phyloP scores from a whole-genome alignment of 2,113 vertebrate genomes.

The Tamias sibiricus region DNA sequence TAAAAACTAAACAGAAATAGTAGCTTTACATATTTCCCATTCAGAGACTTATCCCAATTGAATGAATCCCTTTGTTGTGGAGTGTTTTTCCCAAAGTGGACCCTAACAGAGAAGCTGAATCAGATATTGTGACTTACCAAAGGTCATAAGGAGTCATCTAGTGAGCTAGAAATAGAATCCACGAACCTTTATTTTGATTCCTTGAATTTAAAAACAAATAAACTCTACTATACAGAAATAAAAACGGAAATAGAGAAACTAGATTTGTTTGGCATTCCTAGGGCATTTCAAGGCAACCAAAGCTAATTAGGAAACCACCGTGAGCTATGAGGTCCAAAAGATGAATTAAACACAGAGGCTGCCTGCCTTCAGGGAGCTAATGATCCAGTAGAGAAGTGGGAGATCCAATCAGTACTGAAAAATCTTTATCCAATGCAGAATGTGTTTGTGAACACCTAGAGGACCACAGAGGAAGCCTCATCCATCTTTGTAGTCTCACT shows the following conservation, averaged over 20 bases:
- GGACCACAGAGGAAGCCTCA: not conserved
- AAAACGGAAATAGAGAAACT: conserved; percentile 45
- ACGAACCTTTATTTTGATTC: conserved; percentile 68
- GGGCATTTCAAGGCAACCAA: conserved; percentile 29
- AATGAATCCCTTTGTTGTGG: conserved; percentile 70
- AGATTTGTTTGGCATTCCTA: conserved; percentile 48
- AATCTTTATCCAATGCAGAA: not conserved
- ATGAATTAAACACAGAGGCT: not conserved
- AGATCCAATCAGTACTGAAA: not conserved
- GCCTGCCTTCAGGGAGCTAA: conserved; percentile 33
- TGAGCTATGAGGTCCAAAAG: not conserved
- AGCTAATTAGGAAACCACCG: not conserved
- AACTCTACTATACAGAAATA: conserved; percentile 44
- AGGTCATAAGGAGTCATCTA: conserved; percentile 73
- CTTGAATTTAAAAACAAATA: conserved; percentile 69
- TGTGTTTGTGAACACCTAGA: not conserved
- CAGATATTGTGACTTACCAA: conserved; percentile 68
- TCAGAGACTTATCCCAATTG: conserved; percentile 68
- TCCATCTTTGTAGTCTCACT: not conserved
- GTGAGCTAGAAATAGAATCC: conserved; percentile 70
- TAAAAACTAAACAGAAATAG: conserved; percentile 74
- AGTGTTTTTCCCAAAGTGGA: conserved; percentile 58
- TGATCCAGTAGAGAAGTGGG: not conserved
- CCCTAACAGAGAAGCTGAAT: conserved; percentile 73
- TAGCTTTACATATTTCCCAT: conserved; percentile 73